phyloP scores from a whole-genome alignment of 2,113 vertebrate genomes.

The Erpornis zantholeuca region DNA sequence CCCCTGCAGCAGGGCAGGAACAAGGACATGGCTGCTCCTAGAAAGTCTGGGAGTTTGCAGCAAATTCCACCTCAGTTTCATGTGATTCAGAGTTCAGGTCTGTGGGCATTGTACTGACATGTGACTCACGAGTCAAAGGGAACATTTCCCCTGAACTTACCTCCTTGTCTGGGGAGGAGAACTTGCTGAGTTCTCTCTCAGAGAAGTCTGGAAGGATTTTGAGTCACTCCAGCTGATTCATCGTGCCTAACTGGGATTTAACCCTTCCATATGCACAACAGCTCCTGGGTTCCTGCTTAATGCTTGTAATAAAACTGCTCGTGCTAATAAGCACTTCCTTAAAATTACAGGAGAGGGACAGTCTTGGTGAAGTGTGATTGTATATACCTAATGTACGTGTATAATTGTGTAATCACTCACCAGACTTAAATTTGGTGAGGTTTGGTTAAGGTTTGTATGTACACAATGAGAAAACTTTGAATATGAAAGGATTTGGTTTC shows the following conservation, averaged over 20 bases:
- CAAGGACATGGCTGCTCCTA: neutral
- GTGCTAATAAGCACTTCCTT: neutral
- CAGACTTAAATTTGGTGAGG: neutral
- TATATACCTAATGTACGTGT: too few relatives aligned
- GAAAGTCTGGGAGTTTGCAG: neutral
- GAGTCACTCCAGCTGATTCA: slow-evolving; percentile 45
- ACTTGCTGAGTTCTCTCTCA: neutral
- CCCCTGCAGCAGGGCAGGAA: neutral
- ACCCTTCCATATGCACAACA: neutral
- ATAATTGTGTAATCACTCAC: neutral
- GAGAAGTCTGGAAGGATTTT: neutral
- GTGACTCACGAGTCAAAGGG: neutral
- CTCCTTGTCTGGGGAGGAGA: neutral
- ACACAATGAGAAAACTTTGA: neutral
- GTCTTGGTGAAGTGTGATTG: neutral
- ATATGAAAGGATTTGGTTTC: accelerated
- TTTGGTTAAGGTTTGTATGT: neutral
- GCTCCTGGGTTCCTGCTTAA: neutral
- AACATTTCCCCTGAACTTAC: neutral
- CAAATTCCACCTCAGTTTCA: neutral
- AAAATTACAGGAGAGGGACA: neutral
- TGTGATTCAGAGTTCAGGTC: neutral
- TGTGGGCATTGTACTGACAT: neutral
- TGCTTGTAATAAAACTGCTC: neutral
- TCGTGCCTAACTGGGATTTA: neutral